phyloP scores from a whole-genome alignment of 2,113 vertebrate genomes.

The Xenopus tropicalis region DNA sequence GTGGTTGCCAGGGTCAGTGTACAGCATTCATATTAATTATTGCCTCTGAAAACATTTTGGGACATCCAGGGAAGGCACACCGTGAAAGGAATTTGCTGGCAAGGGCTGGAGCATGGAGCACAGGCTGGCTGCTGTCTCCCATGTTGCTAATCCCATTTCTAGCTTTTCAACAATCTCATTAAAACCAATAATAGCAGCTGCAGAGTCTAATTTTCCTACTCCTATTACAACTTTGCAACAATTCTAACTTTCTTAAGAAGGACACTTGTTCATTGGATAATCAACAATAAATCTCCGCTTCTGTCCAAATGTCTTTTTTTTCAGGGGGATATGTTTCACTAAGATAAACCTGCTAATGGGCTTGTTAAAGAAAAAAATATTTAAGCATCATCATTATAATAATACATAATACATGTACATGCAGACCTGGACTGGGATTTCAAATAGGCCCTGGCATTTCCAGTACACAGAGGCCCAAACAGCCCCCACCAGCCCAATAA shows the following conservation, averaged over 20 bases:
- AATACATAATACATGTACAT: no score
- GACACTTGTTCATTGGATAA: not conserved
- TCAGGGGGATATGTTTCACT: conserved; percentile 22
- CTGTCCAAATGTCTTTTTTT: not conserved
- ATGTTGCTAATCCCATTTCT: conserved; percentile 34
- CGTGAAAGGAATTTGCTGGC: conserved; percentile 26
- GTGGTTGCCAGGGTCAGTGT: not conserved
- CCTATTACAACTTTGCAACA: conserved; percentile 11
- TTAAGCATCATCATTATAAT: no score
- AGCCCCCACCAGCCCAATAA: no score
- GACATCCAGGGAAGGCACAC: not conserved
- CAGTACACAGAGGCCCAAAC: no score
- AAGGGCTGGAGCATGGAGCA: conserved; percentile 13
- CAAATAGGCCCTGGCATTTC: no score
- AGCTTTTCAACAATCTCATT: conserved; percentile 36
- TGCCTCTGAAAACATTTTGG: conserved; percentile 31
- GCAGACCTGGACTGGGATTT: no score
- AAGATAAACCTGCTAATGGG: not conserved
- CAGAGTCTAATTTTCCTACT: conserved; percentile 16
- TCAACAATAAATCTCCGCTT: not conserved
- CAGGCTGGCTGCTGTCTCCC: conserved; percentile 19
- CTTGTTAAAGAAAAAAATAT: no score
- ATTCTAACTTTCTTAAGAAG: conserved; percentile 17
- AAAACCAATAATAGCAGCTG: conserved; percentile 38
- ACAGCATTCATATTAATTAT: not conserved